Base-by-base conservation (phyloP, 2,888 invertebrate species). In the Synanthedon tipuliformis region DNA sequence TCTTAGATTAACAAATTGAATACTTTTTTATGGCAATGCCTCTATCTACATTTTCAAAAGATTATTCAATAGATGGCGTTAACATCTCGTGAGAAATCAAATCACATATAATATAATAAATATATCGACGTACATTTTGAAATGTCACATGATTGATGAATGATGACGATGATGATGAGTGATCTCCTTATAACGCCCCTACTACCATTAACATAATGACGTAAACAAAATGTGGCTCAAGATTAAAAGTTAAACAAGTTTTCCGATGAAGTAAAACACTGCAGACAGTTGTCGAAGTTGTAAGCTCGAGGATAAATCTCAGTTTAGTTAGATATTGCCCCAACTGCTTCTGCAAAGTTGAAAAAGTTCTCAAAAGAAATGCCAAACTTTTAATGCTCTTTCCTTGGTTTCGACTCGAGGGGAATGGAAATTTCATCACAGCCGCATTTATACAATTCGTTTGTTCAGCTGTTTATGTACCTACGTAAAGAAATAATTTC, bases 351-450 rank as follows among this genome's bases (percentile, higher is more conserved):
- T 58, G 61, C 66, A 57, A 69, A 77, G 69, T 69, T 70, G 57
- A 69, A 70, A 65, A 74, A 78, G 66, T 77, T 71, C 63, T 63
- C 63, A 62, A 71, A 79, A 77, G 79, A 78, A 78, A 75, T 71
- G 68, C 59, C 66, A 59, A 79, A 45, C 74, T 83, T 81, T 78
- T 79, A 81, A 82, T 80, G 77, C 71, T 78, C 71, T 77, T 76
- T 80, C 70, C 66, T 70, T 66, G 65, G 57, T 57, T 15, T 45
- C 59, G 68, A 66, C 74, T 77, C 71, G 74, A 75, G 63, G 64
- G 62, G 67, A 75, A 62, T 63, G 62, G 67, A 70, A 77, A 75
- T 71, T 81, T 75, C n/a, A n/a, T 41, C 45, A n/a, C n/a, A 13
- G 45, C 12, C 13, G 13, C 15, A 45, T 45, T 23, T 34, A 34